Evolutionary conservation across 2,888 invertebrate genomes (phyloP).

Genomic region (Chaitophorus viminalis): DNA sequence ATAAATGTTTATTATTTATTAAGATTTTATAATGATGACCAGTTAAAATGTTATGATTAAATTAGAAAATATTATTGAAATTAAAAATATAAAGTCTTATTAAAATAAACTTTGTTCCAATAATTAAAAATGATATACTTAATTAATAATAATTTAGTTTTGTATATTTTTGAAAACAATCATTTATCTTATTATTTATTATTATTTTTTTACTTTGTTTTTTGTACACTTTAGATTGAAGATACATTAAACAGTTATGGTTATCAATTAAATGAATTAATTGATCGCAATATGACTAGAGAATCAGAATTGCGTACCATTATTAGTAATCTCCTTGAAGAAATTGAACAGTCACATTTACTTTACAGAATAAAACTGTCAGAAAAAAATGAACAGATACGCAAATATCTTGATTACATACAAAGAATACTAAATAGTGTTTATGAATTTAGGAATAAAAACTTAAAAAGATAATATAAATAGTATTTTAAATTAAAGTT

Average conservation of each 20-base stretch:
- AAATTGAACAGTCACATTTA: slow-evolving; percentile 37
- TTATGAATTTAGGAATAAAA: slow-evolving; percentile 29
- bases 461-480: not conserved
- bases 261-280: slow-evolving; percentile 34
- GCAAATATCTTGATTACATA: slow-evolving; percentile 44
- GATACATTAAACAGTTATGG: slow-evolving; percentile 28
- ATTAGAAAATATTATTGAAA: too few species aligned
- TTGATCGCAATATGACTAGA: slow-evolving; percentile 34
- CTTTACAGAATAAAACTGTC: slow-evolving; percentile 41
- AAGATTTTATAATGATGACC: too few species aligned
- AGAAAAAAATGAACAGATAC: slow-evolving; percentile 45
- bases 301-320: slow-evolving; percentile 44
- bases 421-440: slow-evolving; percentile 36
- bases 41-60: too few species aligned
- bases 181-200: not conserved
- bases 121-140: too few species aligned
- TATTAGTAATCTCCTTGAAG: slow-evolving; percentile 44
- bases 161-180: too few species aligned
- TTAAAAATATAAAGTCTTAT: too few species aligned
- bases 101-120: too few species aligned
- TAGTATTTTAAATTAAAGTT: not conserved
- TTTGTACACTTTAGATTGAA: slow-evolving; percentile 40
- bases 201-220: not conserved
- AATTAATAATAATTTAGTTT: too few species aligned
- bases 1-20: too few species aligned